Evolutionary conservation across 2,888 invertebrate species (phyloP), one percentile per base, ranked within the genome.

Genomic region (Bembecia ichneumoniformis): DNA sequence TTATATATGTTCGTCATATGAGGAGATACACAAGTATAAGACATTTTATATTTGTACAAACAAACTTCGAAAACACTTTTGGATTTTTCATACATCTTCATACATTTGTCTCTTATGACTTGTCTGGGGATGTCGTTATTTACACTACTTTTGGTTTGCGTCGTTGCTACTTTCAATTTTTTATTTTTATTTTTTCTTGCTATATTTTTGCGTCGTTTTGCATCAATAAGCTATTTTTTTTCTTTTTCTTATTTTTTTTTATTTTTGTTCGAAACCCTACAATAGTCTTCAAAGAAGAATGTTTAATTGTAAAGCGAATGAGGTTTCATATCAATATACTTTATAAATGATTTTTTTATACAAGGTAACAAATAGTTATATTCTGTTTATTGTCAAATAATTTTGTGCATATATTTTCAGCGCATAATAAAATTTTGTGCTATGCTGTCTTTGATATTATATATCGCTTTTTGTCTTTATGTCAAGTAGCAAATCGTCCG

Each of bases 21-120:
- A 68, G 76, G 77, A 77, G 81, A 81, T 82, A 81, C 81, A 81
- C 81, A 81, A 81, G 81, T 82, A 81, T 74, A 72, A 66, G 66
- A 66, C 64, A 68, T 64, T 65, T 58, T 60, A 55, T 45, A 55
- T 62, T 59, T 60, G 49, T 60, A 54, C 28, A 28, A 40, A 40
- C 40, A 40, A 40, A 40, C 3, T 40, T 40, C 13, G 13, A 13
- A 40, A 13, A 40, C 14, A 40, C 40, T 13, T n/a, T n/a, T 40
- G 14, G 13, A 40, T 14, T 40, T 40, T 40, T 40, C 14, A 40
- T 40, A 40, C 40, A 40, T 40, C 40, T 40, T 13, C 40, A 40
- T 40, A 40, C 40, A 40, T 40, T 3, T 40, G 40, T 40, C 14
- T 5, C n/a, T 40, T 13, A 40, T 3, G 40, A 40, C 14, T n/a